Conservation (phyloP, 2,797 vertebrate species). For the Bradypodion pumilum region DNA sequence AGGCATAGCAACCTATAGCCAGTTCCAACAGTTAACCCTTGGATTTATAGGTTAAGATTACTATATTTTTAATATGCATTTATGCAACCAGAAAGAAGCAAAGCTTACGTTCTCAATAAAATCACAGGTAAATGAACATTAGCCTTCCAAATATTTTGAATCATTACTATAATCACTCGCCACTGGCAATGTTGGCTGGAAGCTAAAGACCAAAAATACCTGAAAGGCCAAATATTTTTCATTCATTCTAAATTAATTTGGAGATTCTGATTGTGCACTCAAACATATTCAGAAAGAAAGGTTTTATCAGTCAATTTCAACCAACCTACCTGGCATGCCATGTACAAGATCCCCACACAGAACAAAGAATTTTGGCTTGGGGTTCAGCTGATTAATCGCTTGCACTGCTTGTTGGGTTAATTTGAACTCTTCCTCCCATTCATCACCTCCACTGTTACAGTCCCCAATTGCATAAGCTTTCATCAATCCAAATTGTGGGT, state of each 20-base stretch:
- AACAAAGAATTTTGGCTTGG: constrained; percentile 89
- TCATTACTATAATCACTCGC: background rate
- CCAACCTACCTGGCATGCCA: constrained; percentile 90
- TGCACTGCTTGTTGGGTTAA: constrained; percentile 86
- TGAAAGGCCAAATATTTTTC: background rate
- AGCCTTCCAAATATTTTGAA: background rate
- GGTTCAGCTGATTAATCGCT: constrained; percentile 85
- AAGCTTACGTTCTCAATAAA: background rate
- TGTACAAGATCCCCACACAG: constrained; percentile 94
- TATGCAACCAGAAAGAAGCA: background rate
- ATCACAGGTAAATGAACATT: background rate
- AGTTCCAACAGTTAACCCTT: too few species aligned
- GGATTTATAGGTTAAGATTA: too few species aligned
- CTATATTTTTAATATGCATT: background rate
- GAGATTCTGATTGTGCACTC: background rate
- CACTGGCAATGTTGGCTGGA: background rate
- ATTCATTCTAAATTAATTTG: background rate
- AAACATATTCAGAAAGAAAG: background rate
- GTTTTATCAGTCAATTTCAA: background rate
- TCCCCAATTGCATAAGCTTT: constrained; percentile 90
- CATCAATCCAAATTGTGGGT: constrained; percentile 97
- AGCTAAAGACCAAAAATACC: background rate
- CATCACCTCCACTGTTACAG: constrained; percentile 83
- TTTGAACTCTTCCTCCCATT: constrained; percentile 89
- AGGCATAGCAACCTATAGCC: too few species aligned